Percentiles rank a stretch among this genome's conserved stretches.
Conservation (phyloP, 2,888 invertebrate genomes). For the Acleris cristana region DNA sequence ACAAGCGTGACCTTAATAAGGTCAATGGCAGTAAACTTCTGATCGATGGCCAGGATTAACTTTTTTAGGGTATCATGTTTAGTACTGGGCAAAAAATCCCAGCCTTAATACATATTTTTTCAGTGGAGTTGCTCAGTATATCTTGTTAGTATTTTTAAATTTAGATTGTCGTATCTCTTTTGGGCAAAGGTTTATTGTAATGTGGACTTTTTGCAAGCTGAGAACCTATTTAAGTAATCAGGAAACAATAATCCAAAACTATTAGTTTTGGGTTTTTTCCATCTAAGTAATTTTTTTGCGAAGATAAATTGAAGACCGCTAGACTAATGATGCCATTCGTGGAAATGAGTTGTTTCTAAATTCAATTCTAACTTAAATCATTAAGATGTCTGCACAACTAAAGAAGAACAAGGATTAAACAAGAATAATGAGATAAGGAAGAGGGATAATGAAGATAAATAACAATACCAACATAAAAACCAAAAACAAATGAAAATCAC, state of each 20-base stretch:
- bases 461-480: no score
- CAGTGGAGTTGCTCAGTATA: no score
- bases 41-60: conserved; percentile 31
- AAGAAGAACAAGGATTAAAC: no score
- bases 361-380: not conserved
- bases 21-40: conserved; percentile 31
- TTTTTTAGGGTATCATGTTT: conserved; percentile 19
- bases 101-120: no score
- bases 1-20: conserved; percentile 30
- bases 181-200: no score
- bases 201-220: no score
- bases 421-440: no score
- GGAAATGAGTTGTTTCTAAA: not conserved
- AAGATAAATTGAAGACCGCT: conserved; percentile 3
- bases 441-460: no score
- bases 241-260: not conserved
- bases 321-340: not conserved
- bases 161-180: no score
- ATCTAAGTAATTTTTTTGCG: not conserved
- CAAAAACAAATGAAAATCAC: no score
- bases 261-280: conserved; percentile 1
- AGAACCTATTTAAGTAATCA: not conserved
- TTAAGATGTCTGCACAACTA: no score
- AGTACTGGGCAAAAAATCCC: not conserved
- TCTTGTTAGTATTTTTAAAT: not conserved